Base-by-base conservation (phyloP, 2,797 vertebrate genomes). In the Falco cherrug region DNA sequence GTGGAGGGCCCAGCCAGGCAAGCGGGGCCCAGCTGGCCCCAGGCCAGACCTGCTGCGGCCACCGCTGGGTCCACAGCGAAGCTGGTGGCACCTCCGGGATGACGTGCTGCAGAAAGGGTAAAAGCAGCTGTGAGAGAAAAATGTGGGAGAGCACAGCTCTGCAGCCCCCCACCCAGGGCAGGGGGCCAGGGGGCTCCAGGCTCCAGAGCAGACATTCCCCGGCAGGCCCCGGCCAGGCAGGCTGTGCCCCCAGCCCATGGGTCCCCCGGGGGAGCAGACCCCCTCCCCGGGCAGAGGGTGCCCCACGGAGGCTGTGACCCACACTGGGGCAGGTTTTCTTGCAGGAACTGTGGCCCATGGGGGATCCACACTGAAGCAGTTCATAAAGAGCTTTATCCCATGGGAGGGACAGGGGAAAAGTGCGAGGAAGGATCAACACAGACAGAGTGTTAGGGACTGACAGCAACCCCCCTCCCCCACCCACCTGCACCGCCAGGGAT, bases 351-450 rank as follows among this genome's bases (percentile, higher is more conserved):
- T 39, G 82, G 28, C 51, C 71, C 47, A 28, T 9, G 29, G 35
- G 41, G 18, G 26, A 75, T 18, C 21, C 35, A 28, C 0, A 0
- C 48, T 59, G 59, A 12, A 74, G 35, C 31, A n/a, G 48, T 28
- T 43, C 6, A 8, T 47, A 83, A 51, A 56, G 35, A 56, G 33
- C 15, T 64, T 56, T 8, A 16, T 48, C 16, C 56, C 24, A 8
- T 2, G 13, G 61, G 51, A 70, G 31, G 6, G 41, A 59, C 33
- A 77, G 54, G 12, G 39, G n/a, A 26, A 29, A 35, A 5, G 11
- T 0, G 6, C 24, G 33, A 81, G 45, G 65, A 56, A 69, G 37
- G 45, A 35, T 21, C 4, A 1, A 31, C 35, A 16, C 0, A 60
- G 67, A 63, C 17, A 11, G 26, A 41, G 54, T 3, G 39, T 11